Base-by-base conservation (phyloP, 1,140 invertebrate genomes). In the Lethocerus indicus region DNA sequence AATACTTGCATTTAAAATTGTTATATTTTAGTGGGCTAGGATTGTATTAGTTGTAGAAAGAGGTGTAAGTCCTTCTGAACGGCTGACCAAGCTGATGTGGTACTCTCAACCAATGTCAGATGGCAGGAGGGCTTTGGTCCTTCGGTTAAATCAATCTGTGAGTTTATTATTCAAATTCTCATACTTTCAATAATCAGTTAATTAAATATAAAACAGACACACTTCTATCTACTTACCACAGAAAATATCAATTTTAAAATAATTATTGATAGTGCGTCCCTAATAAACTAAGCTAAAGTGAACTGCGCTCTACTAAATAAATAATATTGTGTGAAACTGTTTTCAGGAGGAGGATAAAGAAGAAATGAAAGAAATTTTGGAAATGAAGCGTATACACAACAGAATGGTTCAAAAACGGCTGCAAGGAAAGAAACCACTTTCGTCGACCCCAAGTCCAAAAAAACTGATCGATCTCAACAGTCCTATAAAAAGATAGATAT, bases 91-190 rank as follows among this genome's bases (percentile, higher is more conserved):
- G 60, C 74, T 95, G 35, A 75, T 83, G 65, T 75, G 79, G 29
- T 98, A 98, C 63, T 92, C 89, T n/a, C 87, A 96, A 63, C 83
- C 90, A 0, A 93, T 94, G 83, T 89, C 87, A 0, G 89, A 87
- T 61, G 87, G 87, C 1, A 71, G 83, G 56, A 68, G 87, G 58
- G 93, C 88, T 7, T 66, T 97, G 21, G 86, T 94, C 0, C 64
- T 94, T 6, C 73, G 87, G 43, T 69, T 87, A 13, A 83, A 86
- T 62, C 86, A 89, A 71, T 75, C 79, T 50, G 86, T 87, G 66
- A 72, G 63, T 64, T 16, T 27, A n/a, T 45, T 39, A 1, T 14
- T n/a, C n/a, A n/a, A n/a, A n/a, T n/a, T n/a, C 5, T 5, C 23
- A 39, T 21, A 21, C 3, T 42, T 41, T 18, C 2, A 41, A 4